Percentiles rank a stretch among this genome's conserved stretches.
Evolutionary conservation across 2,888 invertebrate species (phyloP).

Genomic region (Petrolisthes manimaculis): DNA sequence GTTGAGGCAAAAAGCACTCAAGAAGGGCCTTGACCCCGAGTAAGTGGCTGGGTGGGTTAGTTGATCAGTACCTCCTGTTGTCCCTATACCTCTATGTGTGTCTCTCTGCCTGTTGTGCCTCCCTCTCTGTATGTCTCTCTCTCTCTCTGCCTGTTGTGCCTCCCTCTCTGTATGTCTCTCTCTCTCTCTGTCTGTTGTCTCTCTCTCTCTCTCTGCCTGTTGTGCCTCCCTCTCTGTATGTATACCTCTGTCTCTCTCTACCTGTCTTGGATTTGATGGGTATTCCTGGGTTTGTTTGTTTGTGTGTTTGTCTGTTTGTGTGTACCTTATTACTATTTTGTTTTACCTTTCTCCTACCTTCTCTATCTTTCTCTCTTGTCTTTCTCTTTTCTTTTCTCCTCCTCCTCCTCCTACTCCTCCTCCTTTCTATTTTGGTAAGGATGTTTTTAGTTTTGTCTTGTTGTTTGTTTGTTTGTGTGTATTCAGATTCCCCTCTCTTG

Average conservation of each 20-base stretch:
- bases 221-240: not conserved
- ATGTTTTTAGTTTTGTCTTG: too few relatives aligned
- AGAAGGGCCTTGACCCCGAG: constrained; percentile 67
- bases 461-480: too few relatives aligned
- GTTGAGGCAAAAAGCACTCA: constrained; percentile 66
- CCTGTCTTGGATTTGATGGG: not conserved
- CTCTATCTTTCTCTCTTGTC: not conserved
- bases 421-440: too few relatives aligned
- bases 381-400: too few relatives aligned
- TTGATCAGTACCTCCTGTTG: not conserved
- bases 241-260: not conserved
- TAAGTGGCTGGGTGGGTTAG: constrained; percentile 46
- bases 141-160: not conserved
- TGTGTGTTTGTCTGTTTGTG: constrained; percentile 3
- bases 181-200: not conserved
- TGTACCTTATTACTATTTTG: not conserved
- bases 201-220: not conserved
- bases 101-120: not conserved
- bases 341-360: not conserved
- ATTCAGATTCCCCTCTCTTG: too few relatives aligned
- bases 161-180: constrained; percentile 1
- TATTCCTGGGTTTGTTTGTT: not conserved
- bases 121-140: not conserved
- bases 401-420: too few relatives aligned
- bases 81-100: not conserved